Evolutionary conservation across 2,888 invertebrate species (phyloP).

Genomic region (Megamerina dolium): DNA sequence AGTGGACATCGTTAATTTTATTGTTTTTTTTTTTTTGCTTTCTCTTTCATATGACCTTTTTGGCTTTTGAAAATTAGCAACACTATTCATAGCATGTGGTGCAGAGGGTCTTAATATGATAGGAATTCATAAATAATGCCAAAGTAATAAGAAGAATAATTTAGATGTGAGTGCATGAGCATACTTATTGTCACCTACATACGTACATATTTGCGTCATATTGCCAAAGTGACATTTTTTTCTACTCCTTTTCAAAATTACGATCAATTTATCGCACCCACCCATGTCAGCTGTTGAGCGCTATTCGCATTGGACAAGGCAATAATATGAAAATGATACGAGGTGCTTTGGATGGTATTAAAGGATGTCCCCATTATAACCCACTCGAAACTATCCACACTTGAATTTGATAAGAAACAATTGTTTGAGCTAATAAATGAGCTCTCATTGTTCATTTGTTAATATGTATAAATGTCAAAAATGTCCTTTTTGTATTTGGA

Average conservation of each 20-base stretch:
- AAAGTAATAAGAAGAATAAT: background rate
- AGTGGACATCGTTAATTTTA: slow-evolving; percentile 38
- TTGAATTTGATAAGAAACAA: no score
- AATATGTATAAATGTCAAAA: background rate
- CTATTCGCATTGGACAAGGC: background rate
- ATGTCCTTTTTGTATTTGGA: background rate
- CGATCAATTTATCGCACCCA: background rate
- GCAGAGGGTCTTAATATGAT: background rate
- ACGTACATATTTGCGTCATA: no score
- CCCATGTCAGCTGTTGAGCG: background rate
- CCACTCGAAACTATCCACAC: no score
- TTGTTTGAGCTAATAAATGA: slow-evolving; percentile 2
- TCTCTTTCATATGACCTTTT: no score
- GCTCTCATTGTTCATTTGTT: background rate
- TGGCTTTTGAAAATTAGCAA: slow-evolving; percentile 38
- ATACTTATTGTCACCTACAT: slow-evolving; percentile 5
- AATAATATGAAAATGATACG: no score
- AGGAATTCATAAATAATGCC: background rate
- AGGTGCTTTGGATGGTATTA: no score
- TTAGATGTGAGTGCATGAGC: slow-evolving; percentile 5
- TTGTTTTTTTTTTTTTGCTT: slow-evolving; percentile 19
- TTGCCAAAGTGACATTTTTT: no score
- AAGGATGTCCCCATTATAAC: no score
- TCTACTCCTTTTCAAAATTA: no score
- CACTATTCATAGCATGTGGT: slow-evolving; percentile 28